These are phyloP conservation scores for Spongilla lacustris DNA, from an alignment of 37 sponge, comb jelly and placozoan species.

Conservation along the genomic window DNA sequence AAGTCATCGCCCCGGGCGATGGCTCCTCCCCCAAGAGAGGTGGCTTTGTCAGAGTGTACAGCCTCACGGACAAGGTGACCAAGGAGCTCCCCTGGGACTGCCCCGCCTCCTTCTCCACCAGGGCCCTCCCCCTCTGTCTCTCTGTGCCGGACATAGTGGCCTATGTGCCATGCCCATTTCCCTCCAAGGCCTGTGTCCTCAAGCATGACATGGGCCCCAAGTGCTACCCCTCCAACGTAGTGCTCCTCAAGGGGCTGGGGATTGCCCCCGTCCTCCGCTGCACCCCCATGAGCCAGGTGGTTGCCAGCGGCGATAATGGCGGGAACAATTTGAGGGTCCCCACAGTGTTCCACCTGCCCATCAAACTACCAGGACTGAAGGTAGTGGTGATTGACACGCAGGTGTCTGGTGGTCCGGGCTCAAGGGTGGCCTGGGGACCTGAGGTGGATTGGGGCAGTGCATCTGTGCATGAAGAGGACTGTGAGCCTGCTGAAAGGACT, in stretches of 20 bases:
- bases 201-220: background rate
- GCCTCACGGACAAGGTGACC: background rate
- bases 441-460: background rate
- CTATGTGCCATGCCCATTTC: background rate
- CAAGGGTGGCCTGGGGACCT: background rate
- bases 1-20: background rate
- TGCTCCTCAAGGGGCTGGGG: background rate
- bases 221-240: background rate
- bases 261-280: background rate
- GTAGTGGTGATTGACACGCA: background rate
- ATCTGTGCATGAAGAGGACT: background rate
- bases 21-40: background rate
- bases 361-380: background rate
- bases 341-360: background rate
- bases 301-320: background rate
- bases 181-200: background rate
- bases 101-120: background rate
- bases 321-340: background rate
- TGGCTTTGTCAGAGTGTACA: background rate
- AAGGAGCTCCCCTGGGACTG: background rate
- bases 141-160: background rate
- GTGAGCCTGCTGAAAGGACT: background rate
- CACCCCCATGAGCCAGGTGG: background rate
- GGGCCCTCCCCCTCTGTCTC: background rate
- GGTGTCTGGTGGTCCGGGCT: background rate